Evolutionary conservation across 2,113 vertebrate genomes (phyloP), one percentile per base, ranked within the genome.

Genomic region (Empidonax alnorum): DNA sequence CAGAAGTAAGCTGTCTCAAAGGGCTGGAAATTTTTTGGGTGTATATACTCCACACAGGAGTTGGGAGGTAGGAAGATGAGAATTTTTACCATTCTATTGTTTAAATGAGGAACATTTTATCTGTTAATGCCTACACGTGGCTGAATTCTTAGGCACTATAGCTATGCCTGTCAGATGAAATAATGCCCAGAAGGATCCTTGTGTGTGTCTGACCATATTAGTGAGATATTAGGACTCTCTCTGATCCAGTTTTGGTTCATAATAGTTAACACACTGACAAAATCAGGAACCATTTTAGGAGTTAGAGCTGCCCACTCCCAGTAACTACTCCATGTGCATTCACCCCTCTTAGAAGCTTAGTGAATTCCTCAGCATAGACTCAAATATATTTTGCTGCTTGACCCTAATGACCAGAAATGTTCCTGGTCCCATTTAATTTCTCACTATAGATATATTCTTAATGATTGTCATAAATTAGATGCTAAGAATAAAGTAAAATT

Each of bases 401-500:
- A 85, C 53, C 71, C 63, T 35, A 52, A 31, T 82, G 90, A 90
- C 66, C 69, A 85, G 69, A 91, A 93, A 90, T 79, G 12, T 91
- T 85, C 69, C n/a, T 73, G 13, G 31, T 72, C 39, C 77, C 49
- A 66, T 79, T 94, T 89, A 49, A 85, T 85, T 94, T 94, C 66
- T 89, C 71, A 41, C 44, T 76, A 85, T 87, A 91, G 71, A 78
- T 79, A 84, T 84, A 91, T 72, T 46, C 78, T 85, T 94, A 94
- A 96, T 91, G 84, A 82, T 84, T 94, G 61, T 37, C 56, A 84
- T 94, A 96, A 95, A 96, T 93, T 87, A 89, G 47, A 74, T n/a
- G 35, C 61, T 89, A 93, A 75, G 84, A 89, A 77, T 91, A 77
- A 96, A 94, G 47, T 89, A 84, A 89, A 92, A 89, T 87, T 81